Evolutionary conservation across 2,888 invertebrate genomes (phyloP), one percentile per base, ranked within the genome.

Genomic region (Drosophila prostipennis): DNA sequence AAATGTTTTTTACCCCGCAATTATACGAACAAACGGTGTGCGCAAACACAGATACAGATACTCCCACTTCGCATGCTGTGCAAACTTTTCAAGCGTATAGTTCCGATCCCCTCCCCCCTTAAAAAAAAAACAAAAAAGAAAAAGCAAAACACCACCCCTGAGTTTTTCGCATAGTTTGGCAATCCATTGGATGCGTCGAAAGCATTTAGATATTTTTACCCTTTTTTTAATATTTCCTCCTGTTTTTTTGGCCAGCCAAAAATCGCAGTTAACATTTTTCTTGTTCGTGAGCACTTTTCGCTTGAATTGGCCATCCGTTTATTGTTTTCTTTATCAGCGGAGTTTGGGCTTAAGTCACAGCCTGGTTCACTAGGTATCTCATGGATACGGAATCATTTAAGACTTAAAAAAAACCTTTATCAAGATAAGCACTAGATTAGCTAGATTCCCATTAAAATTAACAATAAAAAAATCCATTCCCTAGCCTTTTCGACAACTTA

Each of bases 301-400:
- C 64, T 75, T 82, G 77, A 84, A 82, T 87, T 82, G 82, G 69
- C 87, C 60, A 87, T 72, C 39, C 53, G 39, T 69, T 71, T 69
- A 68, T 67, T 45, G 65, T 68, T 34, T 51, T 36, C 29, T 11
- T 52, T 39, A 39, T 36, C 36, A 13, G n/a, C 16, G 46, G 34
- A 16, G 39, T n/a, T 14, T 11, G 14, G 48, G 32, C 34, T 34
- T 4, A 32, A 48, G 13, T 7, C 34, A 19, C 19, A 19, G 19
- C 19, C 1, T 19, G 19, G 19, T 19, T 2, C 19, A 19, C 19
- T 19, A 16, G 46, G 6, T 32, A 48, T 11, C 14, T 34, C 48
- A 16, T 1, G 13, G 48, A 34, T 13, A 13, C 32, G 6, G 6
- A 48, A 34, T n/a, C 3, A 13, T 48, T 13, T 34, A 16, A 34